A percentile compares a stretch with the other conserved stretches of the same genome.
phyloP scores from a whole-genome alignment of 2,113 vertebrate species.

The Formicarius rufipectus region DNA sequence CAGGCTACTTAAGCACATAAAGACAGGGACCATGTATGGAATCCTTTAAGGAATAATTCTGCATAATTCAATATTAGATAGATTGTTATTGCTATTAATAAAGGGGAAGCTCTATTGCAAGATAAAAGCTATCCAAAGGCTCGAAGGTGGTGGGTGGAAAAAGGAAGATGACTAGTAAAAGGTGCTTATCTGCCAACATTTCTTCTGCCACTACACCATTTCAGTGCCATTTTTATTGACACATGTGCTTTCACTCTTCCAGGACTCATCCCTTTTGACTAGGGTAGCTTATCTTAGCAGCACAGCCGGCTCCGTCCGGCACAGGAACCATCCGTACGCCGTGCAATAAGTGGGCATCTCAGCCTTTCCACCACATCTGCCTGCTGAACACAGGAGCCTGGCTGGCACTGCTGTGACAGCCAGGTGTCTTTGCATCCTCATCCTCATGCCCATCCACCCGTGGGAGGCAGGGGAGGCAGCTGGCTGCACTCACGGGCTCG shows the following conservation, averaged over 20 bases:
- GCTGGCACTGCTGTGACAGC: no score
- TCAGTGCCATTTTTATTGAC: neutral
- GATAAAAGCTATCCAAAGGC: neutral
- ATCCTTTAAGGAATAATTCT: neutral
- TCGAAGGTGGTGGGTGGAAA: neutral
- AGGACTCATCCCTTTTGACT: neutral
- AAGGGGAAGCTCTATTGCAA: neutral
- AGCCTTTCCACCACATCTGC: fast-evolving
- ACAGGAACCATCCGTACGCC: fast-evolving
- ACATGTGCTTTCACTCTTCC: neutral
- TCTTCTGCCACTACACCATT: neutral
- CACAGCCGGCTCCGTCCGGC: neutral
- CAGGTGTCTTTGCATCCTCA: no score
- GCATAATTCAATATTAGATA: neutral
- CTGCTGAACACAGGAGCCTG: fast-evolving
- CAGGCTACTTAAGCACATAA: neutral
- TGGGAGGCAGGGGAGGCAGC: no score
- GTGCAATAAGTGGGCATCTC: neutral
- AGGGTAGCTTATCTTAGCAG: neutral
- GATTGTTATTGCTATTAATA: neutral
- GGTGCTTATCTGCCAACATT: neutral
- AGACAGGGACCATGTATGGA: neutral
- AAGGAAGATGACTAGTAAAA: neutral
- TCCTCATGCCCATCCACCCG: no score
- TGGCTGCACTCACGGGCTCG: slow-evolving; percentile 75